Conservation (phyloP, 2,113 vertebrate genomes). For the Amphilophus citrinellus region DNA sequence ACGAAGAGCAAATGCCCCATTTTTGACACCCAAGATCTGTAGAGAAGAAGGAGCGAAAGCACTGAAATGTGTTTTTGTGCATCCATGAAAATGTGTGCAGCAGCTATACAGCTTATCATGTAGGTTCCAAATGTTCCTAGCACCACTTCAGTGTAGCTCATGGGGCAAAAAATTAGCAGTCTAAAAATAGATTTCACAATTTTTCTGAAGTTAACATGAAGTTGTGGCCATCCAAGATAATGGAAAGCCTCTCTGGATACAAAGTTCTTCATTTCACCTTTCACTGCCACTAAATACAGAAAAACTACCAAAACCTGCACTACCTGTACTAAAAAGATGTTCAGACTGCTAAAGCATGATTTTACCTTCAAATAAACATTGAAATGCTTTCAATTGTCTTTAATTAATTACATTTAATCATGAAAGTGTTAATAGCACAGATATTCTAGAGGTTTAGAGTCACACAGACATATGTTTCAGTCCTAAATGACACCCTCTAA, state of each 20-base stretch:
- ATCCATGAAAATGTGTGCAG: neutral
- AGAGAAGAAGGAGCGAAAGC: conserved; percentile 3
- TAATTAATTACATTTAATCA: neutral
- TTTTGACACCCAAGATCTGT: conserved; percentile 38
- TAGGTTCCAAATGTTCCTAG: neutral
- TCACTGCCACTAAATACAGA: neutral
- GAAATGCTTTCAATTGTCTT: neutral
- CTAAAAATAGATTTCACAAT: neutral
- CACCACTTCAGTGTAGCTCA: neutral
- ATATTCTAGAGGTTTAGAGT: neutral
- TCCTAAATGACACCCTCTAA: conserved; percentile 15
- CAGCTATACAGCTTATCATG: no score
- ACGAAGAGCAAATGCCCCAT: conserved; percentile 52
- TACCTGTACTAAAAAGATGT: neutral
- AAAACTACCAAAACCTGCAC: neutral
- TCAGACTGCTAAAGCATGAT: neutral
- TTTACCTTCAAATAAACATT: neutral
- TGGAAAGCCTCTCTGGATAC: neutral
- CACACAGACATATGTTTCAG: conserved; percentile 17
- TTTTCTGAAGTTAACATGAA: neutral
- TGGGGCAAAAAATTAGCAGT: neutral
- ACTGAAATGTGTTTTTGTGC: neutral
- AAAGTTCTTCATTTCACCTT: neutral
- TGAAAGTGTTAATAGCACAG: neutral
- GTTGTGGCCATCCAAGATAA: neutral